phyloP scores from a whole-genome alignment of 2,113 vertebrate genomes.

The Taxidea taxus region DNA sequence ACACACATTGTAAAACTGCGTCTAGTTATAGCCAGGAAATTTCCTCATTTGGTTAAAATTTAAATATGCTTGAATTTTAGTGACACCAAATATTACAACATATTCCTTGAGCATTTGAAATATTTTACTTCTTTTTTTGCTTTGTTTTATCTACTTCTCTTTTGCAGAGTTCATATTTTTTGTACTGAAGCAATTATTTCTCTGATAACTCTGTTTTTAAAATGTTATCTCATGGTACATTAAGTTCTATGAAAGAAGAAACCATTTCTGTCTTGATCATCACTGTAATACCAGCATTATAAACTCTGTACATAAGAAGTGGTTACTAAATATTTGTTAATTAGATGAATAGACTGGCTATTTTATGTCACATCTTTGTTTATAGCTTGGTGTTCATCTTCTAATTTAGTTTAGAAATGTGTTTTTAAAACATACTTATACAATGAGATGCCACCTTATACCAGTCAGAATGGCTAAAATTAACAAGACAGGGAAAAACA shows the following conservation, averaged over 20 bases:
- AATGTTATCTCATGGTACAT: background rate
- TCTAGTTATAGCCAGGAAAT: background rate
- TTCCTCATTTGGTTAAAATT: background rate
- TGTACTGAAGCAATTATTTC: background rate
- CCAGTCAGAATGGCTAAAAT: no score
- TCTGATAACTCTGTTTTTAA: background rate
- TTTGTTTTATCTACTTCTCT: background rate
- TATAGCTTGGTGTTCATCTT: no score
- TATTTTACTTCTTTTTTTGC: background rate
- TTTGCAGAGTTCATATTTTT: background rate
- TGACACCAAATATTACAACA: background rate
- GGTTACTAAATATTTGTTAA: no score
- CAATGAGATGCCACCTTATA: no score
- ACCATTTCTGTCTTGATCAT: background rate
- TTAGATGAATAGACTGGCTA: no score
- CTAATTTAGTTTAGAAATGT: no score
- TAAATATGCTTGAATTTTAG: background rate
- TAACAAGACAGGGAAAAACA: no score
- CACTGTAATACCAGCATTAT: background rate
- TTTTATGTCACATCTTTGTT: no score
- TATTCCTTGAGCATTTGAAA: background rate
- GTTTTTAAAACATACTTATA: no score
- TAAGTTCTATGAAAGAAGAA: background rate
- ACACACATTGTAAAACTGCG: background rate
- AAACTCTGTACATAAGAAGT: background rate